Percentiles rank a stretch among this genome's conserved stretches.
Conservation (phyloP, 1,140 invertebrate genomes). For the Riptortus pedestris region DNA sequence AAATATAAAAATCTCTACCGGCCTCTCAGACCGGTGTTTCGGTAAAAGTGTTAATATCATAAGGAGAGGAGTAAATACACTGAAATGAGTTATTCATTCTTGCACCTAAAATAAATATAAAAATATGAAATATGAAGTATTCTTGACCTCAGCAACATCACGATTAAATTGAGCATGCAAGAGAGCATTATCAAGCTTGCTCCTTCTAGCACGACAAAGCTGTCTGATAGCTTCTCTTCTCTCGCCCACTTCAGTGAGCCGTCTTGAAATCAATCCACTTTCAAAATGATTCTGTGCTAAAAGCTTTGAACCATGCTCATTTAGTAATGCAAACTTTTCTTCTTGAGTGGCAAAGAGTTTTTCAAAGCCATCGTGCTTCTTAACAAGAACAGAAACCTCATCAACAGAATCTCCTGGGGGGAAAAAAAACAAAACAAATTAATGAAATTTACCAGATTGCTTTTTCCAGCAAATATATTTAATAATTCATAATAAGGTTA, state of each 20-base stretch:
- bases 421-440: conserved; percentile 3
- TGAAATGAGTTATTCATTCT: too few relatives aligned
- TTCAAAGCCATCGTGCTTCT: conserved; percentile 85
- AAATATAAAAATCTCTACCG: too few relatives aligned
- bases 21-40: too few relatives aligned
- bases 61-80: too few relatives aligned
- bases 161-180: conserved; percentile 81
- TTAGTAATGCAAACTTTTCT: conserved; percentile 72
- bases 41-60: too few relatives aligned
- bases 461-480: too few relatives aligned
- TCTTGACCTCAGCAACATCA: conserved; percentile 65
- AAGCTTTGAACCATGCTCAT: conserved; percentile 80
- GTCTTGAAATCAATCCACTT: conserved; percentile 65
- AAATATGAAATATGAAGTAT: too few relatives aligned
- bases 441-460: background rate
- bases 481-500: too few relatives aligned
- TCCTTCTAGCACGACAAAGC: conserved; percentile 50
- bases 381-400: conserved; percentile 73
- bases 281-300: conserved; percentile 90
- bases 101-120: too few relatives aligned
- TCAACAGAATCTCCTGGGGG: conserved; percentile 54
- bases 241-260: conserved; percentile 57
- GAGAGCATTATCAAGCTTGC: conserved; percentile 64
- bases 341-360: conserved; percentile 73
- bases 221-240: conserved; percentile 60